Conservation (phyloP, 2,113 vertebrate species). For the Cariama cristata region DNA sequence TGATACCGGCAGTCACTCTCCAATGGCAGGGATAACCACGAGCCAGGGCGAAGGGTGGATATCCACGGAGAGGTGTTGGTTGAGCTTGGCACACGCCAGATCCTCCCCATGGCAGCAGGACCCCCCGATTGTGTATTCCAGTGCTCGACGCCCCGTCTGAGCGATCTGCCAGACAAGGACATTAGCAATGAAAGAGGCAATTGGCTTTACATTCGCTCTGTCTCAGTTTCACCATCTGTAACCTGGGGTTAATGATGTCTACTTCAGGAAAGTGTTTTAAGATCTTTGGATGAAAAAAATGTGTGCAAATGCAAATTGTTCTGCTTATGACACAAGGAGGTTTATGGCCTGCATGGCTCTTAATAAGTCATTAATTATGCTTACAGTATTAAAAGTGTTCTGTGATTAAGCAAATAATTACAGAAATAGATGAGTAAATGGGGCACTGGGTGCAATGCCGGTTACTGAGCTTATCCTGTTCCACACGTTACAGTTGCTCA, state of each 20-base stretch:
- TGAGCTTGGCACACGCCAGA: fast-evolving
- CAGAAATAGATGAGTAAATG: slow-evolving; percentile 46
- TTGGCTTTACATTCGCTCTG: not conserved
- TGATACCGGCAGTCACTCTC: not conserved
- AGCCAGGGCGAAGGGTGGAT: not conserved
- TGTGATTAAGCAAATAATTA: slow-evolving; percentile 69
- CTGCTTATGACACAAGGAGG: slow-evolving; percentile 31
- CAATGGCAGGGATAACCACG: fast-evolving
- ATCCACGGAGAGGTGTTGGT: fast-evolving
- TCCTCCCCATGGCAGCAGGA: not conserved
- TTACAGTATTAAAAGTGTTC: slow-evolving; percentile 51
- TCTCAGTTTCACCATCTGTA: slow-evolving; percentile 23
- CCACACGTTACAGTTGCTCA: not conserved
- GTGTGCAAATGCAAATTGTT: slow-evolving; percentile 41
- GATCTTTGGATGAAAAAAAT: not conserved
- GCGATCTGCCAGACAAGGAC: not conserved
- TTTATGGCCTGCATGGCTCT: slow-evolving; percentile 47
- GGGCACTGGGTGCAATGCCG: not conserved
- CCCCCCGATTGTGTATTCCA: fast-evolving
- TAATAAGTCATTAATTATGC: slow-evolving; percentile 59
- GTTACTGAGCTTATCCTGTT: not conserved
- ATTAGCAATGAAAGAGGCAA: not conserved
- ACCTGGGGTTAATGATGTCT: slow-evolving; percentile 56
- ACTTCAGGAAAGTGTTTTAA: slow-evolving; percentile 33
- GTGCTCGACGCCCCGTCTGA: not conserved